Conservation (phyloP, 2,888 invertebrate species). For the Aromia moschata region DNA sequence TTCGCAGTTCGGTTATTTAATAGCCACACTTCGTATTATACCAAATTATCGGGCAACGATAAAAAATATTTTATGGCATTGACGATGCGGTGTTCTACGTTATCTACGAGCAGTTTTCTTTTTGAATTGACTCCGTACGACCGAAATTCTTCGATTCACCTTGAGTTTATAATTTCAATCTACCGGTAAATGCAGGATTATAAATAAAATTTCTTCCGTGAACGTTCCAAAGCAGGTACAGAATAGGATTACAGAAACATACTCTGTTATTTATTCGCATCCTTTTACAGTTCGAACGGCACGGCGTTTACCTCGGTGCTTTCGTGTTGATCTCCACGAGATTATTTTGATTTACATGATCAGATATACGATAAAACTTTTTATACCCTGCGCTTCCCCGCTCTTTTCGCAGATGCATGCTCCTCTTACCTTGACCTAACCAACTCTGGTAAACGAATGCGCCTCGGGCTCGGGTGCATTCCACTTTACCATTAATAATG, state of each 20-base stretch:
- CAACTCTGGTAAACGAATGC: neutral
- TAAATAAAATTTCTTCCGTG: neutral
- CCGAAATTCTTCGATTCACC: too few relatives aligned
- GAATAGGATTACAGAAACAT: neutral
- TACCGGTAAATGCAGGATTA: neutral
- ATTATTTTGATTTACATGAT: slow-evolving; percentile 25
- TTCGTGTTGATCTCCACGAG: slow-evolving; percentile 20
- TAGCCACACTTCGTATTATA: too few relatives aligned
- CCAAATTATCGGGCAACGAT: too few relatives aligned
- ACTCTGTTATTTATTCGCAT: neutral
- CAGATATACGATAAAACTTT: slow-evolving; percentile 19
- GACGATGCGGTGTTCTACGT: too few relatives aligned
- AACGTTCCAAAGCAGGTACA: neutral
- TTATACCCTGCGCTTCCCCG: slow-evolving; percentile 14
- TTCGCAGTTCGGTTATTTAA: too few relatives aligned
- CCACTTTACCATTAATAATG: slow-evolving; percentile 5
- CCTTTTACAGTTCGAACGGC: slow-evolving; percentile 9
- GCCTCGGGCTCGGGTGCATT: neutral
- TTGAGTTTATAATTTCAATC: neutral
- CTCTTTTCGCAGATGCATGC: slow-evolving; percentile 19
- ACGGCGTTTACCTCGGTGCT: neutral
- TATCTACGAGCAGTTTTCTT: too few relatives aligned
- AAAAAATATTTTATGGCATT: too few relatives aligned
- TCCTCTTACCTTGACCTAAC: slow-evolving; percentile 22
- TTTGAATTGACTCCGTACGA: too few relatives aligned